Percentiles rank a stretch among this genome's conserved stretches.
These are phyloP conservation scores for Trachelipus rathkii DNA, from an alignment of 1,140 invertebrate genomes.

Conservation along the genomic window DNA sequence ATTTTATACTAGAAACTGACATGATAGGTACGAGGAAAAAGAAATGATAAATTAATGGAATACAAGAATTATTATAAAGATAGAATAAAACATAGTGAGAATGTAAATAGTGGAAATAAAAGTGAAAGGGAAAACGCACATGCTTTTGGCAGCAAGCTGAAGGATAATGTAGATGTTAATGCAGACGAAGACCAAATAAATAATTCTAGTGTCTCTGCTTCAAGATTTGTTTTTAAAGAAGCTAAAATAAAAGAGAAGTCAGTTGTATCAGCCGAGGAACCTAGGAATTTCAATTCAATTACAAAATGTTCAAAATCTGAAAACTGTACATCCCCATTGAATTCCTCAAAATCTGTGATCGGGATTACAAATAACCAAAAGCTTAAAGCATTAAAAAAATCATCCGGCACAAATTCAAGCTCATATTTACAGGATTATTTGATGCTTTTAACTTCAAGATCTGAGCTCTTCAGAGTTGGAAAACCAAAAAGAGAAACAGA, in stretches of 20 bases:
- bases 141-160: not conserved
- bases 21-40: too few species aligned
- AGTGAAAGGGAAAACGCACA: too few species aligned
- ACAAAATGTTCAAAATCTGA: not conserved
- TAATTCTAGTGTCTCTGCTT: not conserved
- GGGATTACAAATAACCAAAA: not conserved
- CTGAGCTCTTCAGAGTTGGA: not conserved
- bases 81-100: not conserved
- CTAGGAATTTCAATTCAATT: not conserved
- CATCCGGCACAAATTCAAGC: not conserved
- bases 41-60: not conserved
- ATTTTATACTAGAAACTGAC: too few species aligned
- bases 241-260: not conserved
- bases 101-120: not conserved
- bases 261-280: not conserved
- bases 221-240: not conserved
- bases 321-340: not conserved
- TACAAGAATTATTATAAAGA: not conserved
- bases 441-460: not conserved
- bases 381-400: not conserved
- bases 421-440: not conserved
- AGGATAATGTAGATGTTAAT: not conserved
- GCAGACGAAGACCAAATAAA: not conserved
- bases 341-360: not conserved
- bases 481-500: not conserved